These are phyloP conservation scores for Ceuthmochares aereus DNA, from an alignment of 2,113 vertebrate species.

Conservation along the genomic window DNA sequence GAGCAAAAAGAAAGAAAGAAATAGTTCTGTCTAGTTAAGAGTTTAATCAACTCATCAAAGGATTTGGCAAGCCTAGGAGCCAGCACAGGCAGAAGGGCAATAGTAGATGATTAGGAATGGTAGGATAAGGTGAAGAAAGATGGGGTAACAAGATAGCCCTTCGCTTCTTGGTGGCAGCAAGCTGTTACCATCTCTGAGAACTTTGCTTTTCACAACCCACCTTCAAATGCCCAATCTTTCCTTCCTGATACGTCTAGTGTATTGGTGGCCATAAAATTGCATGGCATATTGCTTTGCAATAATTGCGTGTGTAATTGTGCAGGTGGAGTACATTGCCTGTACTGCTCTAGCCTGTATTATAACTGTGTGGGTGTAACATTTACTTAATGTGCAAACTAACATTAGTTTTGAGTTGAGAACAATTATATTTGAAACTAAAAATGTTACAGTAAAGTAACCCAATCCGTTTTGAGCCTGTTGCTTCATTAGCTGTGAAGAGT, in stretches of 20 bases:
- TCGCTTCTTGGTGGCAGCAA: not conserved
- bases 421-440: slow-evolving; percentile 1
- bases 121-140: not conserved
- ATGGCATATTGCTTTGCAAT: not conserved
- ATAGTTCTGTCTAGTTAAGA: not conserved
- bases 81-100: not conserved
- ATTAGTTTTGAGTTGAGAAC: not conserved
- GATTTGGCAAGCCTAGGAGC: not conserved
- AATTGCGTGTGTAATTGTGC: not conserved
- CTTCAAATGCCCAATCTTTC: not conserved
- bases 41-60: not conserved
- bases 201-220: not conserved
- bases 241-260: not conserved
- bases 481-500: not conserved
- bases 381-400: slow-evolving; percentile 5
- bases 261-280: not conserved
- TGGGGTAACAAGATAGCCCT: not conserved
- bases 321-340: not conserved
- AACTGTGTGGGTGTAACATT: not conserved
- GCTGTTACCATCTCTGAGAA: not conserved
- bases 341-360: not conserved
- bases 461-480: not conserved
- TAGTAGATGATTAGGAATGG: not conserved
- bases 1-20: not conserved
- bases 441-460: not conserved